phyloP scores from a whole-genome alignment of 2,888 invertebrate species.

The Hyppa rectilinea region DNA sequence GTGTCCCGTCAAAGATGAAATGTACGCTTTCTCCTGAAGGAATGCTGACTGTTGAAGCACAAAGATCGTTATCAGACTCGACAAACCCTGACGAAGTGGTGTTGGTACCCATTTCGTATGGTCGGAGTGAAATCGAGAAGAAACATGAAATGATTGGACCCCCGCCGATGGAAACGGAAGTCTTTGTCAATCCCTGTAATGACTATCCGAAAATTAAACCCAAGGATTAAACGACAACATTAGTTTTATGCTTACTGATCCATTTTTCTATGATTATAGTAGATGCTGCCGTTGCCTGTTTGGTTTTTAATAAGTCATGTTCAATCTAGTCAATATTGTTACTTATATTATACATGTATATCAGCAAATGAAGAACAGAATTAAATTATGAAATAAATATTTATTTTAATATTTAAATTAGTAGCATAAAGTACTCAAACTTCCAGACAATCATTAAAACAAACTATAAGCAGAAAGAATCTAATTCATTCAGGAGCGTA shows the following conservation, averaged over 20 bases:
- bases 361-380: slow-evolving; percentile 43
- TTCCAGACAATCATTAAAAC: too few relatives aligned
- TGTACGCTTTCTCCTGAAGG: slow-evolving; percentile 78
- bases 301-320: neutral
- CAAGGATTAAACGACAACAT: neutral
- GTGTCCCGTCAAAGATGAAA: slow-evolving; percentile 74
- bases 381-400: neutral
- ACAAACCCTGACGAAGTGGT: slow-evolving; percentile 73
- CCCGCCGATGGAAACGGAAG: neutral
- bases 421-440: too few relatives aligned
- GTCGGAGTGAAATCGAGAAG: neutral
- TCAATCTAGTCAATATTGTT: neutral
- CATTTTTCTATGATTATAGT: neutral
- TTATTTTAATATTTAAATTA: too few relatives aligned
- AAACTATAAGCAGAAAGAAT: too few relatives aligned
- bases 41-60: slow-evolving; percentile 78
- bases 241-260: neutral
- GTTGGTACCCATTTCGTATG: slow-evolving; percentile 69
- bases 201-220: slow-evolving; percentile 28
- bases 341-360: too few relatives aligned
- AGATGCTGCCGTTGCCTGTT: neutral
- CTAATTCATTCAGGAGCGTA: too few relatives aligned
- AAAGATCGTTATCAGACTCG: slow-evolving; percentile 70
- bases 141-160: neutral
- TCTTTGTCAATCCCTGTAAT: slow-evolving; percentile 14